phyloP scores from a whole-genome alignment of 2,797 vertebrate species.

The Momotus momota region DNA sequence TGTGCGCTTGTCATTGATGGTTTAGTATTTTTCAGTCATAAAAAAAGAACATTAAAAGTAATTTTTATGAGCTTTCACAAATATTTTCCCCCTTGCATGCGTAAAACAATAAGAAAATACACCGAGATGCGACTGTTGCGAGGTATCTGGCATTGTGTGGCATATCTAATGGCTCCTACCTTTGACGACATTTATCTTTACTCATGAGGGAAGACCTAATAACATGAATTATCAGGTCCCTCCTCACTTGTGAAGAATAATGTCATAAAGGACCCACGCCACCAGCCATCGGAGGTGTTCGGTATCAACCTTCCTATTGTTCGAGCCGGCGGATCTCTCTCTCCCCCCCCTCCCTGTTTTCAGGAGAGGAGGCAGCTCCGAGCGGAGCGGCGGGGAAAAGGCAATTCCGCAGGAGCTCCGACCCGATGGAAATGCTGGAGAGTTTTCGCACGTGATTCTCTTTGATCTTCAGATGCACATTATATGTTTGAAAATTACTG shows the following conservation, averaged over 20 bases:
- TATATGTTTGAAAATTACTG: slow-evolving; percentile 74
- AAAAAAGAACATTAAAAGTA: not conserved
- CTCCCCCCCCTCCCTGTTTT: not conserved
- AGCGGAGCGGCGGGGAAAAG: not conserved
- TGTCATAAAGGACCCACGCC: slow-evolving; percentile 37
- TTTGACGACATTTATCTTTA: slow-evolving; percentile 73
- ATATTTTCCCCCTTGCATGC: not conserved
- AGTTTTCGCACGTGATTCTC: not conserved
- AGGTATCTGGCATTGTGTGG: slow-evolving; percentile 3
- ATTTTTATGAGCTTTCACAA: not conserved
- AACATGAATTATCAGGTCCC: slow-evolving; percentile 70
- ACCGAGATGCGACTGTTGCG: not conserved
- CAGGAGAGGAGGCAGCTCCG: not conserved
- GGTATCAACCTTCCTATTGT: slow-evolving; percentile 34
- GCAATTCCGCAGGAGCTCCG: not conserved
- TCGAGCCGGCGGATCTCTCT: not conserved
- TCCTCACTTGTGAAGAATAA: slow-evolving; percentile 74
- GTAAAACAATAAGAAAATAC: not conserved
- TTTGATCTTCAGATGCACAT: slow-evolving; percentile 65
- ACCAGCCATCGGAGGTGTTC: not conserved
- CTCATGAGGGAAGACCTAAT: slow-evolving; percentile 66
- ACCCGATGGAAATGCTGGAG: not conserved
- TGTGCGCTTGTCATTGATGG: rapidly evolving
- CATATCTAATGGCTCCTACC: slow-evolving; percentile 46
- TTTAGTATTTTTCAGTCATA: not conserved